These are phyloP conservation scores for Erinaceus europaeus DNA, from an alignment of 2,113 vertebrate genomes.

Conservation along the genomic window DNA sequence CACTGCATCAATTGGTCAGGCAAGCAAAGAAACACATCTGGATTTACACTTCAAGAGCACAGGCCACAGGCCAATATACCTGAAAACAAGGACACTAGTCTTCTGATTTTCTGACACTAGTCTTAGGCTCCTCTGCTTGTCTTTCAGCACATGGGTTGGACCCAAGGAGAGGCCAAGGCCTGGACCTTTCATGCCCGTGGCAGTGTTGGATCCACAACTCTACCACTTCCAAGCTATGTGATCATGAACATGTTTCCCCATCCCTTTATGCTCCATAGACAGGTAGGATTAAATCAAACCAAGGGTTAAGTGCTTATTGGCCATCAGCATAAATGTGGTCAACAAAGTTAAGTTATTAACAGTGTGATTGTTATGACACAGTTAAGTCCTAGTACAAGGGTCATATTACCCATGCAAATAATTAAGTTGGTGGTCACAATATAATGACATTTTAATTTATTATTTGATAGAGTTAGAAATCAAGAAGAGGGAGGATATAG, in stretches of 20 bases:
- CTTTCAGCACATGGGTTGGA: neutral
- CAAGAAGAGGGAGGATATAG: too few species aligned
- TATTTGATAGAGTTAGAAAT: too few species aligned
- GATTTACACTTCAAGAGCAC: neutral
- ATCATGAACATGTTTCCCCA: neutral
- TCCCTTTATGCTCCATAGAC: neutral
- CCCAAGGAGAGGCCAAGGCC: neutral
- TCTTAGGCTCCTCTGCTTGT: neutral
- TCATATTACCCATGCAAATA: neutral
- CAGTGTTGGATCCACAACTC: neutral
- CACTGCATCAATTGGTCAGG: constrained; percentile 6
- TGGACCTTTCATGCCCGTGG: neutral
- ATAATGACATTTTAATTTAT: too few species aligned
- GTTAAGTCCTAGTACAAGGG: neutral
- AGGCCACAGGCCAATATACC: neutral
- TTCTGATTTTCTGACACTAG: neutral
- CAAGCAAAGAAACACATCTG: neutral
- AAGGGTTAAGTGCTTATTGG: neutral
- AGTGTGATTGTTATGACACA: neutral
- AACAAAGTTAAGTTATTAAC: neutral
- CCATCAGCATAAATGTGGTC: neutral
- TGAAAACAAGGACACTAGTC: neutral
- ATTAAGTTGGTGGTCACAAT: neutral
- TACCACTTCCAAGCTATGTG: neutral
- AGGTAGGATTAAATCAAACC: neutral